Conservation (phyloP, 2,888 invertebrate species). For the Drosophila pseudotakahashii region DNA sequence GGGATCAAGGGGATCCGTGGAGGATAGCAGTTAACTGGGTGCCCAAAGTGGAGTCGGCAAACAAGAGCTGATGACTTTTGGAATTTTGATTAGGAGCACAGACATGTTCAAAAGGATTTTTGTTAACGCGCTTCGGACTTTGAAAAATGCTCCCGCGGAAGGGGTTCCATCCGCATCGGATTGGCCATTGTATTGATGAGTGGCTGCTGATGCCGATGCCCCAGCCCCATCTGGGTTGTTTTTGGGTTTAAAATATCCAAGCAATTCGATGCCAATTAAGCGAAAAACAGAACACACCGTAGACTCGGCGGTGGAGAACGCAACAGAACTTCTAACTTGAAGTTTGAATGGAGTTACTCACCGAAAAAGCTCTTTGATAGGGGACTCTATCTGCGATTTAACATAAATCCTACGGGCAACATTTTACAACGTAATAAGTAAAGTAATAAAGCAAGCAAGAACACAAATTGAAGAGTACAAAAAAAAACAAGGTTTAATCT, state of each 20-base stretch:
- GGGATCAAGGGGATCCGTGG: neutral
- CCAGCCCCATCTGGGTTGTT: slow-evolving; percentile 8
- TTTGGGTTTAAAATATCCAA: slow-evolving; percentile 71
- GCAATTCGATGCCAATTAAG: slow-evolving; percentile 79
- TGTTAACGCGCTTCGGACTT: slow-evolving; percentile 78
- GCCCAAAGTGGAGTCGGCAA: slow-evolving; percentile 49
- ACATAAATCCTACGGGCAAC: too few relatives aligned
- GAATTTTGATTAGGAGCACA: slow-evolving; percentile 80
- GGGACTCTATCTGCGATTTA: too few relatives aligned
- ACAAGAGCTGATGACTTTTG: slow-evolving; percentile 75
- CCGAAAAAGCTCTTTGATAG: too few relatives aligned
- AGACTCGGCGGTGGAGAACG: neutral
- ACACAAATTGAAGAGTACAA: too few relatives aligned
- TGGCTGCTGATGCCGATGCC: slow-evolving; percentile 18
- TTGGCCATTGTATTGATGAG: slow-evolving; percentile 74
- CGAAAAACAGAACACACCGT: slow-evolving; percentile 46
- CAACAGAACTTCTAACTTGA: slow-evolving; percentile 20
- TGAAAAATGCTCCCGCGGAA: slow-evolving; percentile 64
- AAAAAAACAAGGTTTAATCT: too few relatives aligned
- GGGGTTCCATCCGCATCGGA: slow-evolving; percentile 27
- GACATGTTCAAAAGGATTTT: slow-evolving; percentile 79
- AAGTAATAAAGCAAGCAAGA: too few relatives aligned
- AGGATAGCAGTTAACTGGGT: slow-evolving; percentile 26
- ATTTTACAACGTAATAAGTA: too few relatives aligned
- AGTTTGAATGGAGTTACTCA: slow-evolving; percentile 4